phyloP scores from a whole-genome alignment of 2,888 invertebrate species.

The Colletes collaris region DNA sequence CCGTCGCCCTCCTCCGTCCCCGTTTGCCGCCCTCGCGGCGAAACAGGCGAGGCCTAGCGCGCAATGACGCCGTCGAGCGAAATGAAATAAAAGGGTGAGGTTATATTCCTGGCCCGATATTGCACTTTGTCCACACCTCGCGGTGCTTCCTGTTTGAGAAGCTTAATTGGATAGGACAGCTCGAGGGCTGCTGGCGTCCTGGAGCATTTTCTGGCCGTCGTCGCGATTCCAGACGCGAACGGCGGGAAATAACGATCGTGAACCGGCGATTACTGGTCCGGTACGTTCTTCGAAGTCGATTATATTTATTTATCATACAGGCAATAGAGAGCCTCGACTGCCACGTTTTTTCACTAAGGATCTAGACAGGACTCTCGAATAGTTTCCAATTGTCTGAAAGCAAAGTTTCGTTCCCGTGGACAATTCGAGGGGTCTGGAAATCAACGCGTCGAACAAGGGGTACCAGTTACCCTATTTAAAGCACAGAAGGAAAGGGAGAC shows the following conservation, averaged over 20 bases:
- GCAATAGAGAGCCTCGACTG: too few relatives aligned
- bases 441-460: too few relatives aligned
- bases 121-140: conserved; percentile 59
- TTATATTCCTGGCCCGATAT: conserved; percentile 69
- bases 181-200: background rate
- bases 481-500: too few relatives aligned
- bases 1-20: background rate
- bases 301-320: too few relatives aligned
- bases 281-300: too few relatives aligned
- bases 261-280: background rate
- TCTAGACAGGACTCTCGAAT: too few relatives aligned
- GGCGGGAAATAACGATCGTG: background rate
- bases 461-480: too few relatives aligned
- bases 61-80: conserved; percentile 15
- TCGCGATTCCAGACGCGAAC: background rate
- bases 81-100: conserved; percentile 74
- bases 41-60: conserved; percentile 36
- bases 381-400: too few relatives aligned
- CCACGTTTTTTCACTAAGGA: too few relatives aligned
- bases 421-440: too few relatives aligned
- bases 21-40: conserved; percentile 1
- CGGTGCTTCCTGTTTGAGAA: conserved; percentile 52
- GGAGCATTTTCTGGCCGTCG: background rate
- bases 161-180: conserved; percentile 57
- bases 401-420: too few relatives aligned